A percentile compares a stretch with the other conserved stretches of the same genome.
Evolutionary conservation across 2,797 vertebrate species (phyloP).

Genomic region (Periparus ater): DNA sequence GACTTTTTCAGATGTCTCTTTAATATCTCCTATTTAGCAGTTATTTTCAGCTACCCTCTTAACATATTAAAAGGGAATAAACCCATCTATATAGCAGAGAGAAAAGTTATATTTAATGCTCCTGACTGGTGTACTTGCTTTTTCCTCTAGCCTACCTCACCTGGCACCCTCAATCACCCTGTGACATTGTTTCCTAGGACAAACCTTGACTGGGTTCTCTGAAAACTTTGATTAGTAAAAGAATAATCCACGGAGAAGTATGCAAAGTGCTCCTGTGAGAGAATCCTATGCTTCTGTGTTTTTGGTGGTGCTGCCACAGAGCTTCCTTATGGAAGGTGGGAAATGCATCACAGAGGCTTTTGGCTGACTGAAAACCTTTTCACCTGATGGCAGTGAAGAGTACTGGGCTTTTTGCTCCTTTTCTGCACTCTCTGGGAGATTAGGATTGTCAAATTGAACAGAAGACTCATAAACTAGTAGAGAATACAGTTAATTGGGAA

Average conservation of each 20-base stretch:
- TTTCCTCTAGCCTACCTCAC: neutral
- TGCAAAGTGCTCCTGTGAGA: neutral
- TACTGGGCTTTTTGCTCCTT: neutral
- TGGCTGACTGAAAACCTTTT: neutral
- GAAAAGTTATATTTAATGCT: neutral
- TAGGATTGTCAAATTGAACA: slow-evolving; percentile 62
- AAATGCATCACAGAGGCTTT: neutral
- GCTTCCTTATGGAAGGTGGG: neutral
- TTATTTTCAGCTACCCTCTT: neutral
- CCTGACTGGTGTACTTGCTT: neutral
- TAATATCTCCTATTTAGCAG: neutral
- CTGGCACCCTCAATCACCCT: neutral
- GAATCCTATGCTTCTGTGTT: neutral
- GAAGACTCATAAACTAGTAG: slow-evolving; percentile 60
- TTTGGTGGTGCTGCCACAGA: neutral
- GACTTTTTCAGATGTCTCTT: neutral
- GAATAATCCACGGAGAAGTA: neutral
- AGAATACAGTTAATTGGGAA: slow-evolving; percentile 71
- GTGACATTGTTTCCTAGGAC: neutral
- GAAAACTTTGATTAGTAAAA: neutral
- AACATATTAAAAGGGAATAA: neutral
- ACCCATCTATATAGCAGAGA: neutral
- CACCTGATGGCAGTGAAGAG: neutral
- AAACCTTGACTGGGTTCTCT: neutral
- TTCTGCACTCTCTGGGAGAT: slow-evolving; percentile 23